Conservation (phyloP, 2,113 vertebrate species). For the Nestor notabilis region DNA sequence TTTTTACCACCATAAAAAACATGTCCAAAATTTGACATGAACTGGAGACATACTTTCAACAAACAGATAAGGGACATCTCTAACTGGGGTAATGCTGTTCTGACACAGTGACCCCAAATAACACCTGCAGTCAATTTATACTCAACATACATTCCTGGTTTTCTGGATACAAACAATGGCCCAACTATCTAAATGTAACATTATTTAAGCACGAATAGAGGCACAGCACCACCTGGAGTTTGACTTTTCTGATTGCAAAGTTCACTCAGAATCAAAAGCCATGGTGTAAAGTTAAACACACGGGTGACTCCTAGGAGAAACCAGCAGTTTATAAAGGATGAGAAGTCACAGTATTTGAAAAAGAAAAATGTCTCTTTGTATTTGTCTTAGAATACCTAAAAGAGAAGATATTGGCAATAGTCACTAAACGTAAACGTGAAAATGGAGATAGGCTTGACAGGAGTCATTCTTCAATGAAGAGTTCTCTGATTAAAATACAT, state of each 20-base stretch:
- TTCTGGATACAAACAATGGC: neutral
- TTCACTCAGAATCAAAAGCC: neutral
- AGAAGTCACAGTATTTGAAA: constrained; percentile 18
- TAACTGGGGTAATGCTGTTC: neutral
- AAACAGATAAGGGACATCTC: neutral
- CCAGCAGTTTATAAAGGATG: neutral
- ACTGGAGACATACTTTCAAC: neutral
- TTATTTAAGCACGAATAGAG: neutral
- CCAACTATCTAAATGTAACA: neutral
- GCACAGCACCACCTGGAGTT: constrained; percentile 74
- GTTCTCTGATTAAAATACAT: neutral
- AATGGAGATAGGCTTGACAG: neutral
- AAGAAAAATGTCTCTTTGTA: neutral
- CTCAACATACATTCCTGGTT: neutral
- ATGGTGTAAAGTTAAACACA: neutral
- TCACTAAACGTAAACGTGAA: constrained; percentile 18
- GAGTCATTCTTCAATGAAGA: constrained; percentile 6
- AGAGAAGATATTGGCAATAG: neutral
- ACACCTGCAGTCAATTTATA: neutral
- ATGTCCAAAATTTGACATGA: neutral
- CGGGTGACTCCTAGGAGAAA: neutral
- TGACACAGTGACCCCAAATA: neutral
- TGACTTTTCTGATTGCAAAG: neutral
- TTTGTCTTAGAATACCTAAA: neutral
- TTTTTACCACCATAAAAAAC: neutral